Conservation (phyloP, 2,797 vertebrate genomes). For the Esox lucius region DNA sequence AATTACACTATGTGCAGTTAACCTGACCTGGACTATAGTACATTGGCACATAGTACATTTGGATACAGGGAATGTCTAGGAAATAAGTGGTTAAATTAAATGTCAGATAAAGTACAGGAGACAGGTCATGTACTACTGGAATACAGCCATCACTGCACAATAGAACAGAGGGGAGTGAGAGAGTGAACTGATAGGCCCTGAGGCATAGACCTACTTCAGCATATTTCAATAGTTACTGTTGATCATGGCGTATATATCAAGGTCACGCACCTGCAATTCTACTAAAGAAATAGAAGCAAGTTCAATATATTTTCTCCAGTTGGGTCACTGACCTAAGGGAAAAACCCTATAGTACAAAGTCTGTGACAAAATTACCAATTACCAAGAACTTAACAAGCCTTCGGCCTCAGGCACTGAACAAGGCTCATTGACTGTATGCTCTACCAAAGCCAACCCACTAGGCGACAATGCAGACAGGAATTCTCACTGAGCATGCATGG, state of each 20-base stretch:
- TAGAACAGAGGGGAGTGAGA: neutral
- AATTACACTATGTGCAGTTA: conserved; percentile 21
- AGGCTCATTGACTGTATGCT: conserved; percentile 4
- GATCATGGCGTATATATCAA: too few species aligned
- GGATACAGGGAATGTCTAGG: neutral
- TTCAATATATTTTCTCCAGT: neutral
- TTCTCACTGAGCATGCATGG: conserved; percentile 4
- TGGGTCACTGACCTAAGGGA: neutral
- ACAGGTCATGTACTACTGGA: conserved; percentile 9
- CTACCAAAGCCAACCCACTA: conserved; percentile 22
- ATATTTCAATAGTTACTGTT: neutral
- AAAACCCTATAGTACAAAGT: neutral
- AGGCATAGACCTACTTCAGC: neutral
- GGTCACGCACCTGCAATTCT: too few species aligned
- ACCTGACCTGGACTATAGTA: conserved; percentile 20
- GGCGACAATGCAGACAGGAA: conserved; percentile 6
- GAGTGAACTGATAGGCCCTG: neutral
- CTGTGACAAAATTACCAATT: neutral
- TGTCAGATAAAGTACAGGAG: conserved; percentile 35
- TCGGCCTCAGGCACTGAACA: neutral
- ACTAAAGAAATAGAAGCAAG: too few species aligned
- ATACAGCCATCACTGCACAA: neutral
- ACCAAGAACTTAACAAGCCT: neutral
- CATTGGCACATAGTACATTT: neutral
- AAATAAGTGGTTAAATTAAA: conserved; percentile 27